Percentiles rank a stretch among this genome's conserved stretches.
Evolutionary conservation across 2,888 invertebrate species (phyloP).

Genomic region (Caenorhabditis zanzibari): DNA sequence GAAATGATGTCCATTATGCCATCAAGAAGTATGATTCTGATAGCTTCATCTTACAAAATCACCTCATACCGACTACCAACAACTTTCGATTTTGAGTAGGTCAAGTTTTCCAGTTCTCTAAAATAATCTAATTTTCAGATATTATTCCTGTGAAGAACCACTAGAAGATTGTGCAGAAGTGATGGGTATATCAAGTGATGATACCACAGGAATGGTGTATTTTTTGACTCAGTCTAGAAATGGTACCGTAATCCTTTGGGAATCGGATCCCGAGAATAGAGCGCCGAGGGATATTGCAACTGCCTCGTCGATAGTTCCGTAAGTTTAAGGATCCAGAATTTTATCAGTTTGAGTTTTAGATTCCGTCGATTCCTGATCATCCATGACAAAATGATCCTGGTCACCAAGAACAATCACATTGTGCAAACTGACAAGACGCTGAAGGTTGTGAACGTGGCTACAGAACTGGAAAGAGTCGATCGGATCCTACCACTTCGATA

Average conservation of each 20-base stretch:
- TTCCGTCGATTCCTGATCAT: slow-evolving; percentile 76
- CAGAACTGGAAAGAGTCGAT: slow-evolving; percentile 48
- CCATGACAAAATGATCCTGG: slow-evolving; percentile 76
- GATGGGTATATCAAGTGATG: slow-evolving; percentile 76
- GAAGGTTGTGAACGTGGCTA: slow-evolving; percentile 68
- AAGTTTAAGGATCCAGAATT: background rate
- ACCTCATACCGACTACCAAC: slow-evolving; percentile 79
- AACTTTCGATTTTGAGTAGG: slow-evolving; percentile 80
- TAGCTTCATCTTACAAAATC: slow-evolving; percentile 79
- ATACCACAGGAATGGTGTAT: slow-evolving; percentile 67
- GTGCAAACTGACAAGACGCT: slow-evolving; percentile 74
- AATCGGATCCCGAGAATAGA: slow-evolving; percentile 64
- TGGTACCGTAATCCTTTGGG: slow-evolving; percentile 66
- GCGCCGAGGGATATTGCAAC: slow-evolving; percentile 51
- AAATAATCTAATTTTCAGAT: slow-evolving; percentile 53
- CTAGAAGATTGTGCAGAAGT: slow-evolving; percentile 80
- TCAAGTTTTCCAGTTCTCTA: background rate
- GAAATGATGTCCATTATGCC: slow-evolving; percentile 67
- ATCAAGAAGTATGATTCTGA: slow-evolving; percentile 72
- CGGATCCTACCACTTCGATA: slow-evolving; percentile 57
- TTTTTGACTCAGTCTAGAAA: slow-evolving; percentile 66
- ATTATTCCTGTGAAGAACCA: slow-evolving; percentile 73
- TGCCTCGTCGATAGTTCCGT: slow-evolving; percentile 58
- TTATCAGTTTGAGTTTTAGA: slow-evolving; percentile 55
- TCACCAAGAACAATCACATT: slow-evolving; percentile 77